Conservation (phyloP, 2,888 invertebrate species). For the Strigamia transsilvanica region DNA sequence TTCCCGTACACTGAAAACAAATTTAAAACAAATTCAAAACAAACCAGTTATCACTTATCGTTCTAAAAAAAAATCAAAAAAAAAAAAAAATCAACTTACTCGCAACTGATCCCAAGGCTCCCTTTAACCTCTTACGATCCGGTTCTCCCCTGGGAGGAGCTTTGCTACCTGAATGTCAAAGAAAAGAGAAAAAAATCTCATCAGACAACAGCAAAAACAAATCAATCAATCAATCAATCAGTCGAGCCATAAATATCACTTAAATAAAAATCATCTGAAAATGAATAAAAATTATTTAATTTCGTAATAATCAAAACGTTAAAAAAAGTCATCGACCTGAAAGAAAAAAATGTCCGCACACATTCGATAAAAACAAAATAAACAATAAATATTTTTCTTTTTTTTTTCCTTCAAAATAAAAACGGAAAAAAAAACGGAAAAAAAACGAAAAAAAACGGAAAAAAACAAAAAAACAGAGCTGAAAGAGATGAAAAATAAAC, state of each 20-base stretch:
- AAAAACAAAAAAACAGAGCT: neutral
- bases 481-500: slow-evolving; percentile 14
- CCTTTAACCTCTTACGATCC: slow-evolving; percentile 50
- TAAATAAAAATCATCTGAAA: slow-evolving; percentile 3
- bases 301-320: neutral
- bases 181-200: slow-evolving; percentile 31
- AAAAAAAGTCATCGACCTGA: neutral
- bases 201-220: neutral
- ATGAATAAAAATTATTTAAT: neutral
- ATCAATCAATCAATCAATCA: no score
- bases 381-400: no score
- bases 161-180: slow-evolving; percentile 18
- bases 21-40: slow-evolving; percentile 2
- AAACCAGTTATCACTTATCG: slow-evolving; percentile 17
- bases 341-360: neutral
- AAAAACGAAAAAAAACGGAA: neutral
- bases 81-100: slow-evolving; percentile 40
- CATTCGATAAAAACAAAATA: neutral
- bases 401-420: neutral
- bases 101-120: slow-evolving; percentile 49
- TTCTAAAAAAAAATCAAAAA: no score
- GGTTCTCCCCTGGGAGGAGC: slow-evolving; percentile 10
- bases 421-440: neutral
- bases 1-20: slow-evolving; percentile 49
- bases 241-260: no score